Evolutionary conservation across 2,888 invertebrate species (phyloP).

Genomic region (Bembecia ichneumoniformis): DNA sequence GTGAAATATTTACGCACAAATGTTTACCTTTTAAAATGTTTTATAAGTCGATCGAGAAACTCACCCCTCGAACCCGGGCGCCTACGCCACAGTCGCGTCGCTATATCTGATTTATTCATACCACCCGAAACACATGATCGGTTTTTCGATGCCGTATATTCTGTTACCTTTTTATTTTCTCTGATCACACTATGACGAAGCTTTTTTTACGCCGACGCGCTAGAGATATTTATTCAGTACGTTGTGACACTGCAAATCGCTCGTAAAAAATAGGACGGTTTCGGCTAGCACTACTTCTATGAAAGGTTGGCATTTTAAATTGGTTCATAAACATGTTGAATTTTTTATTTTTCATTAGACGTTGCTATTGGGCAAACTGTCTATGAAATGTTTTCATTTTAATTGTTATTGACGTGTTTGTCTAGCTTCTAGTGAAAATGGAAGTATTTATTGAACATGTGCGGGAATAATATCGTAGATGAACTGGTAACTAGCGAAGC

Average conservation of each 20-base stretch:
- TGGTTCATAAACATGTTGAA: conserved; percentile 9
- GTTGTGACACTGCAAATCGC: conserved; percentile 15
- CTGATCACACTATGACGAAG: conserved; percentile 3
- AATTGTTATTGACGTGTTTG: background rate
- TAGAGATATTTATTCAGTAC: conserved; percentile 20
- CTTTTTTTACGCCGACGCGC: conserved; percentile 16
- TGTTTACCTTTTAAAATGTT: conserved; percentile 62
- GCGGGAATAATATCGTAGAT: background rate
- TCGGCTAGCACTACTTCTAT: conserved; percentile 10
- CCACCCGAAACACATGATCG: conserved; percentile 66
- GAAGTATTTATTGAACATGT: background rate
- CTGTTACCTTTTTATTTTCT: conserved; percentile 37
- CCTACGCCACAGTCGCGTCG: conserved; percentile 38
- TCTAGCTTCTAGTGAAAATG: background rate
- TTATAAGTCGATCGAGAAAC: conserved; percentile 51
- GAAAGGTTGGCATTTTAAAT: conserved; percentile 11
- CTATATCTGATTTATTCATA: conserved; percentile 69
- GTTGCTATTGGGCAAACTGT: background rate
- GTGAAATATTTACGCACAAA: conserved; percentile 67
- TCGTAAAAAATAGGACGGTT: conserved; percentile 11
- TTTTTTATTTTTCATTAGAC: background rate
- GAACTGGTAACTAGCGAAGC: background rate
- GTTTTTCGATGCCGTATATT: conserved; percentile 44
- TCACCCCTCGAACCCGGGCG: conserved; percentile 30
- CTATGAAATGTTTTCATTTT: background rate